Conservation (phyloP, 1,140 invertebrate species). For the Microvelia longipes region DNA sequence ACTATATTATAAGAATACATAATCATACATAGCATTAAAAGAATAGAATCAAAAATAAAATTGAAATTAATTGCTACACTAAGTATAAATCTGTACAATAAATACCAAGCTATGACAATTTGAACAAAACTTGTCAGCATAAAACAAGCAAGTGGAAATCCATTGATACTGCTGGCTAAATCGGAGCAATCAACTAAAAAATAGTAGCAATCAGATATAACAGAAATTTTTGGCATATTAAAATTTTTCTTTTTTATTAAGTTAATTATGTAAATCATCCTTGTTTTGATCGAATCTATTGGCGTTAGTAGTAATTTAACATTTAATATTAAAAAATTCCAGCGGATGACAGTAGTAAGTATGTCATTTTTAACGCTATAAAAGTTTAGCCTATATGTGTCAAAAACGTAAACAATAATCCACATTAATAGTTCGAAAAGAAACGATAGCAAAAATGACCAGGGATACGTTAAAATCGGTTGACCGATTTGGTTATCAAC, state of each 20-base stretch:
- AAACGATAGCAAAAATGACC: neutral
- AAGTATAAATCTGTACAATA: neutral
- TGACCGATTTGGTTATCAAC: neutral
- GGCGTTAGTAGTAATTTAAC: neutral
- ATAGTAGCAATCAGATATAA: neutral
- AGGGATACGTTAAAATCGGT: neutral
- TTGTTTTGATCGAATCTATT: neutral
- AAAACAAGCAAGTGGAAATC: neutral
- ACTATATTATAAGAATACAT: too few relatives aligned
- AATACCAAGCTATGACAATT: neutral
- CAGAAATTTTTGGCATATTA: neutral
- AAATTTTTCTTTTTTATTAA: neutral
- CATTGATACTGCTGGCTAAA: neutral
- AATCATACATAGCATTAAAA: too few relatives aligned
- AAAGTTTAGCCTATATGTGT: neutral
- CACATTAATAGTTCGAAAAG: neutral
- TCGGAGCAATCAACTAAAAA: neutral
- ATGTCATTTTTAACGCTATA: neutral
- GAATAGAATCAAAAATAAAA: too few relatives aligned
- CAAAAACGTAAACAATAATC: neutral
- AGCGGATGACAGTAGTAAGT: neutral
- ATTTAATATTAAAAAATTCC: neutral
- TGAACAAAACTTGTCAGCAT: neutral
- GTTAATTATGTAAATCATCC: neutral
- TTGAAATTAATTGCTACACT: too few relatives aligned